Base-by-base conservation (phyloP, 1,140 invertebrate species). In the Drosophila sulfurigaster region DNA sequence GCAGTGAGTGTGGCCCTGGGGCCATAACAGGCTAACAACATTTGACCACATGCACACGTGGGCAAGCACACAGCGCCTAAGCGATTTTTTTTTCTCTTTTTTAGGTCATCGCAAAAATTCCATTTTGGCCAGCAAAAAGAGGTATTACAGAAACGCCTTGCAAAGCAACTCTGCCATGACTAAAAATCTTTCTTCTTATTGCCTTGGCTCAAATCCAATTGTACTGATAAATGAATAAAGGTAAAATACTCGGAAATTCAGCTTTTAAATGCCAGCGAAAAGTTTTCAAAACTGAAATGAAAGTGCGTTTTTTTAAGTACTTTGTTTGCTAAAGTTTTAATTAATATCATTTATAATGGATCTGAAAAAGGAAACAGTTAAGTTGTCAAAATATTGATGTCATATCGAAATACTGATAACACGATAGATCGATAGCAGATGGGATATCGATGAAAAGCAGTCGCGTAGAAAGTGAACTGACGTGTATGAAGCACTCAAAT, bases 31-130 rank as follows among this genome's bases (percentile, higher is more conserved):
- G 49, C 65, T 46, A 52, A 62, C 58, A 52, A 52, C 48, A 58
- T 48, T 70, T 56, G 67, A 70, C 67, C 67, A 70, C 59, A 56
- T 54, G n/a, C 7, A 63, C 45, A 54, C 38, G 57, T 32, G 57
- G 45, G 48, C 45, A 25, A n/a, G 11, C 48, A 46, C n/a, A 49
- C 13, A 32, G n/a, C 35, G 43, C 28, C n/a, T 32, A 52, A 52
- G 28, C 51, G n/a, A 30, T 32, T 28, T 52, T 49, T 5, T 46
- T 13, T 13, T 13, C 45, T 58, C 6, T 11, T 6, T 20, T 63
- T 51, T 38, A 4, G 20, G 28, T 62, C 28, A 54, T 54, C 16
- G 25, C 38, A 41, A 59, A 48, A 38, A 10, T 38, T 15, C 32
- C 35, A 38, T 38, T 13, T 35, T 35, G 30, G 28, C 30, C 52